A percentile compares a stretch with the other conserved stretches of the same genome.
These are phyloP conservation scores for Neodiprion lecontei DNA, from an alignment of 1,140 invertebrate species.

Conservation along the genomic window DNA sequence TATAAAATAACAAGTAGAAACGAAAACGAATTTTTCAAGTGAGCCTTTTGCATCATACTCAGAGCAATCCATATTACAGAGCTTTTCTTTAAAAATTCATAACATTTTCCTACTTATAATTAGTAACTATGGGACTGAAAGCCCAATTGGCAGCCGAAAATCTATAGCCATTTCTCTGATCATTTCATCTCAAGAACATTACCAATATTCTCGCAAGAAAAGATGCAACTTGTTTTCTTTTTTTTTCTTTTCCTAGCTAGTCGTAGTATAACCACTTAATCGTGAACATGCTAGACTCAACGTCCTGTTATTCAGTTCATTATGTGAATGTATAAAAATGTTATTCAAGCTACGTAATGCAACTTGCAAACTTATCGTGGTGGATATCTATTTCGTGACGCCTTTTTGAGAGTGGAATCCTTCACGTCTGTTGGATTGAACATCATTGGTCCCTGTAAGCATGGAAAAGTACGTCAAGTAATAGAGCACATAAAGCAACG, in stretches of 20 bases:
- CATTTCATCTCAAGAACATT: neutral
- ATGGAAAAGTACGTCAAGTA: neutral
- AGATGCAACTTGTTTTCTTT: neutral
- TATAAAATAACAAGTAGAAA: neutral
- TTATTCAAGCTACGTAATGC: neutral
- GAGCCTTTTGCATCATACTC: neutral
- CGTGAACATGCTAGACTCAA: neutral
- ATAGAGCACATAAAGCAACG: neutral
- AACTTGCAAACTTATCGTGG: constrained; percentile 41
- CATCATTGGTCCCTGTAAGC: constrained; percentile 53
- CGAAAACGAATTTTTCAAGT: neutral
- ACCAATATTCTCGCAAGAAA: neutral
- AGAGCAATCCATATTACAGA: neutral
- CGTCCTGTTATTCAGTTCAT: neutral
- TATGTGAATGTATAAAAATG: neutral
- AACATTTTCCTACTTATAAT: constrained; percentile 2
- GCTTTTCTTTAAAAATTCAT: neutral
- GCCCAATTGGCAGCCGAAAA: neutral
- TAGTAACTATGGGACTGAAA: constrained; percentile 1
- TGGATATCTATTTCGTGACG: constrained; percentile 43
- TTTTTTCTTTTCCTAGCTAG: neutral
- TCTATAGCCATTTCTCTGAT: neutral
- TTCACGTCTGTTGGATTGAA: constrained; percentile 49
- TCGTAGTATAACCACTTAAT: constrained; percentile 13
- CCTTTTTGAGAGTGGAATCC: constrained; percentile 45